phyloP scores from a whole-genome alignment of 2,113 vertebrate genomes.

The Sigmodon hispidus region DNA sequence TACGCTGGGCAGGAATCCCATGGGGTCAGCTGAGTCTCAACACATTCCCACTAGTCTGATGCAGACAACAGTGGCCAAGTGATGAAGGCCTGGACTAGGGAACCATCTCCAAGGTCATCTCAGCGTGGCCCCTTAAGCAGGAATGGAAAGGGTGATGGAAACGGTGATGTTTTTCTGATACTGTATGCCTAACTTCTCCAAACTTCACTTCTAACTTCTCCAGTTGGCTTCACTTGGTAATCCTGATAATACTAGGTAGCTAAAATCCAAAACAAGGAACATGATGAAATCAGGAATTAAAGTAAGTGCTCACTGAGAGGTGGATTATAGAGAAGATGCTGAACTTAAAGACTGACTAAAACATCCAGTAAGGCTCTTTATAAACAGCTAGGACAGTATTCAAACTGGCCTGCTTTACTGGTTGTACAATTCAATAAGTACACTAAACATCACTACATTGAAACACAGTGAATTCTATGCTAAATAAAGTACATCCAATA shows the following conservation, averaged over 20 bases:
- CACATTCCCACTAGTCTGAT: background rate
- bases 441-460: background rate
- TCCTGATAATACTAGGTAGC: background rate
- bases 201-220: background rate
- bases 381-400: background rate
- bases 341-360: background rate
- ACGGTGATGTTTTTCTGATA: background rate
- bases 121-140: background rate
- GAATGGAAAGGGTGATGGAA: background rate
- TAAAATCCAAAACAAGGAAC: background rate
- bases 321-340: background rate
- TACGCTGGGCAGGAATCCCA: too few relatives aligned
- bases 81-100: background rate
- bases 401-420: background rate
- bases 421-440: background rate
- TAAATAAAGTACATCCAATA: constrained; percentile 1
- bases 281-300: background rate
- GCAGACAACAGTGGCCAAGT: background rate
- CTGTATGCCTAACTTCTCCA: background rate
- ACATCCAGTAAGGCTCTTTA: background rate
- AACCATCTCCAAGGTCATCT: background rate
- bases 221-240: background rate
- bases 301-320: background rate
- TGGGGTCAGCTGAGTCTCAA: background rate
- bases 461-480: background rate